Conservation (phyloP, 2,113 vertebrate genomes). For the Etheostoma spectabile region DNA sequence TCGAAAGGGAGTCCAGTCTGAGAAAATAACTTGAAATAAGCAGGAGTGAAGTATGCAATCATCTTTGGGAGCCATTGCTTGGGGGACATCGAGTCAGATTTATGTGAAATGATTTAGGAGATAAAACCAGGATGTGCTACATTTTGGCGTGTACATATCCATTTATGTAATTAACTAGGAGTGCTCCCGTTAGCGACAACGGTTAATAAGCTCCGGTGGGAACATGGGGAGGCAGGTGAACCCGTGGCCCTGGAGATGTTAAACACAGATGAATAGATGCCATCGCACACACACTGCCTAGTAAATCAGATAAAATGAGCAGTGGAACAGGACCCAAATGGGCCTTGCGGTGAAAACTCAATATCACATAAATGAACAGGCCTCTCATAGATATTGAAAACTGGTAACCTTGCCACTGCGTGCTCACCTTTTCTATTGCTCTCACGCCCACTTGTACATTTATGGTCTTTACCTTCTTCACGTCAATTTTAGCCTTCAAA, state of each 20-base stretch:
- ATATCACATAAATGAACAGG: constrained; percentile 78
- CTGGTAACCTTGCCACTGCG: constrained; percentile 70
- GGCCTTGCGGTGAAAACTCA: constrained; percentile 71
- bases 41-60: constrained; percentile 48
- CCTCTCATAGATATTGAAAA: constrained; percentile 81
- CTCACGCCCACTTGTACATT: constrained; percentile 46
- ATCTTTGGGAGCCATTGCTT: constrained; percentile 45
- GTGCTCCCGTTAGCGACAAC: constrained; percentile 72
- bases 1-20: constrained; percentile 29
- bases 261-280: constrained; percentile 83
- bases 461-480: constrained; percentile 42
- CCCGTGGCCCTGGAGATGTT: constrained; percentile 81
- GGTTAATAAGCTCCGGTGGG: constrained; percentile 80
- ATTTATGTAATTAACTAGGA: constrained; percentile 83
- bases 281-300: constrained; percentile 64
- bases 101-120: constrained; percentile 78
- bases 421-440: constrained; percentile 68
- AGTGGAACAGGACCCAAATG: constrained; percentile 70
- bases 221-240: constrained; percentile 72
- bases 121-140: constrained; percentile 77
- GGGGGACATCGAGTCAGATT: constrained; percentile 70
- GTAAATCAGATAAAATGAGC: constrained; percentile 81
- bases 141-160: constrained; percentile 76
- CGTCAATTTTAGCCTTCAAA: constrained; percentile 41
- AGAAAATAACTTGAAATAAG: constrained; percentile 57